Evolutionary conservation across 2,888 invertebrate species (phyloP), one percentile per base, ranked within the genome.

Genomic region (Sympetrum striolatum): DNA sequence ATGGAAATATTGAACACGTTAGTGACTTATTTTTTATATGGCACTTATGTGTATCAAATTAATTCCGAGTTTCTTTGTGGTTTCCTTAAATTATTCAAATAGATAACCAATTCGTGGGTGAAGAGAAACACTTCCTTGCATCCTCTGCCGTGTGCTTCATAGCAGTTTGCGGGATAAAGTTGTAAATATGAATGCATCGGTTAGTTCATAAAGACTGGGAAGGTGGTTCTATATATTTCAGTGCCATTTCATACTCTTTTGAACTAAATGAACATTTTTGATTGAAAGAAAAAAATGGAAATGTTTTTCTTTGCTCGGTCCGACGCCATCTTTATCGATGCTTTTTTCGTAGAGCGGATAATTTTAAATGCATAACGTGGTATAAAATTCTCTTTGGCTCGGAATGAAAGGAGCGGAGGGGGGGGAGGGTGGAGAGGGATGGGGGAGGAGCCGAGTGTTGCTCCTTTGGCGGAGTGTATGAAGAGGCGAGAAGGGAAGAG

Each of bases 321-420:
- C 14, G 14, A 73, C 31, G 73, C 25, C 73, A 73, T 73, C 31
- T 73, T 73, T 60, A 86, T 86, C 37, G 35, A 86, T n/a, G 39
- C 60, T 37, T 64, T 86, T 64, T 86, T 60, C 82, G 22, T 53
- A 37, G 10, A 60, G 37, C 35, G 58, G 60, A 64, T 58, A 82
- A 60, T 86, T 58, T 81, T 81, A 86, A 86, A 86, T 64, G 22
- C 39, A 64, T 37, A 58, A 60, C 22, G 12, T 86, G 58, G 86
- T 60, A 60, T 64, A 86, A 64, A 60, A 86, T 86, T 86, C 86
- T 37, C 35, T 86, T 86, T 86, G 86, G 60, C n/a, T 39, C 1
- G 64, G 60, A 64, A 44, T 5, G 73, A 44, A 44, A 80, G 39
- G 80, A 22, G 80, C 6, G n/a, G n/a, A 37, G 80, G 39, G 12